phyloP scores from a whole-genome alignment of 2,797 vertebrate genomes.

The Nasua narica region DNA sequence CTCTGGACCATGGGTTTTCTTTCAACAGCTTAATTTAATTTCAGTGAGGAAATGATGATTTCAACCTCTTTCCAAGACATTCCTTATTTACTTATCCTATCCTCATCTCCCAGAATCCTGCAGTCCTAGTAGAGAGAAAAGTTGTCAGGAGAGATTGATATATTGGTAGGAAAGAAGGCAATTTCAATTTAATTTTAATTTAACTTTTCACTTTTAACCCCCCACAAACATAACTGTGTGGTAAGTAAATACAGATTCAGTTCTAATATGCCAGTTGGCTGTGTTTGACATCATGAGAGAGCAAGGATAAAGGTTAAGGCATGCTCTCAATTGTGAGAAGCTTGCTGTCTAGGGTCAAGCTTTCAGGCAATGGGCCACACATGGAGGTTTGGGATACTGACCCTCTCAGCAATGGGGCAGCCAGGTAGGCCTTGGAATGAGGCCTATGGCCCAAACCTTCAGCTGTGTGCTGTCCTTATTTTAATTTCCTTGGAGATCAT shows the following conservation, averaged over 20 bases:
- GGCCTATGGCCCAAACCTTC: neutral
- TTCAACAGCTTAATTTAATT: conserved; percentile 45
- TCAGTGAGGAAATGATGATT: neutral
- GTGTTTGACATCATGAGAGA: neutral
- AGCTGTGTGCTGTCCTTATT: neutral
- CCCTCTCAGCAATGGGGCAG: neutral
- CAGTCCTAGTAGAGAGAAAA: neutral
- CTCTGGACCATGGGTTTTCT: neutral
- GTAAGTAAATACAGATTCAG: neutral
- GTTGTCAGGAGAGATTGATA: neutral
- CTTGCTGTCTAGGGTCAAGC: neutral
- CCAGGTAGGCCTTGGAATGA: neutral
- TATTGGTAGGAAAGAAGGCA: neutral
- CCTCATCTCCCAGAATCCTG: neutral
- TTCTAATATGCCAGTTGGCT: neutral
- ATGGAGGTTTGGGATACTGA: neutral
- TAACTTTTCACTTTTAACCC: neutral
- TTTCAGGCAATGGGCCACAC: neutral
- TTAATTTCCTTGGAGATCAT: neutral
- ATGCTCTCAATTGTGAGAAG: neutral
- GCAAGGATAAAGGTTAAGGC: neutral
- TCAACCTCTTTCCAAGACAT: neutral
- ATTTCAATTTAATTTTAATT: neutral
- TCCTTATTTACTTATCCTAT: neutral
- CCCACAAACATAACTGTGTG: neutral